Conservation (phyloP, 2,888 invertebrate species). For the Caenorhabditis sulstoni region DNA sequence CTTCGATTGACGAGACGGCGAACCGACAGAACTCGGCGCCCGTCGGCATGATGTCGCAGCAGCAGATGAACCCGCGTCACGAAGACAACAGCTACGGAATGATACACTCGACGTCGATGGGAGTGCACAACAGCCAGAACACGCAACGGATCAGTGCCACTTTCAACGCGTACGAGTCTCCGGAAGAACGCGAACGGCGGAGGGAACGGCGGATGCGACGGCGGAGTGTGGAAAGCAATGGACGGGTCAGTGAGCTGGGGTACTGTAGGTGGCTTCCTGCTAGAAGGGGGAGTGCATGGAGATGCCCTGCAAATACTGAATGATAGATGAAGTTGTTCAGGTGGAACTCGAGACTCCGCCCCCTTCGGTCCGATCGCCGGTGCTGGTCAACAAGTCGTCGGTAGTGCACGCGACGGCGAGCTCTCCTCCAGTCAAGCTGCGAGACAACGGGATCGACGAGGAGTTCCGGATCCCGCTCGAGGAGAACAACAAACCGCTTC, state of each 20-base stretch:
- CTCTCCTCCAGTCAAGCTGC: constrained; percentile 58
- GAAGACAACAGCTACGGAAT: constrained; percentile 50
- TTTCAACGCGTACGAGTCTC: constrained; percentile 55
- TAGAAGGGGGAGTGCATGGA: too few relatives aligned
- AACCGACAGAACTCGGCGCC: constrained; percentile 44
- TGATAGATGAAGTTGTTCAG: constrained; percentile 29
- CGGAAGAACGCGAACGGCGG: constrained; percentile 67
- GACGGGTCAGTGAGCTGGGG: too few relatives aligned
- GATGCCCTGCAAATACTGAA: neutral
- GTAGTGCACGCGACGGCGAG: constrained; percentile 51
- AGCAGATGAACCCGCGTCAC: constrained; percentile 16
- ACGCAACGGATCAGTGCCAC: constrained; percentile 59
- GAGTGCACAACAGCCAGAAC: constrained; percentile 39
- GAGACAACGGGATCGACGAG: constrained; percentile 66
- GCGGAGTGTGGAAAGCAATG: constrained; percentile 68
- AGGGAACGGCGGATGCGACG: constrained; percentile 68
- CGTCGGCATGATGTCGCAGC: constrained; percentile 15
- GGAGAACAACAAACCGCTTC: constrained; percentile 72
- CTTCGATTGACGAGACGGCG: constrained; percentile 69
- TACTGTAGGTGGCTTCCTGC: too few relatives aligned
- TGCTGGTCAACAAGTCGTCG: constrained; percentile 62
- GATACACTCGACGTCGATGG: constrained; percentile 62
- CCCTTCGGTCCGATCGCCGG: constrained; percentile 60
- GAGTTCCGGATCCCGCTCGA: constrained; percentile 71
- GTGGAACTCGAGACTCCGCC: constrained; percentile 60